phyloP scores from a whole-genome alignment of 2,888 invertebrate species.

The Polymixis lichenea region DNA sequence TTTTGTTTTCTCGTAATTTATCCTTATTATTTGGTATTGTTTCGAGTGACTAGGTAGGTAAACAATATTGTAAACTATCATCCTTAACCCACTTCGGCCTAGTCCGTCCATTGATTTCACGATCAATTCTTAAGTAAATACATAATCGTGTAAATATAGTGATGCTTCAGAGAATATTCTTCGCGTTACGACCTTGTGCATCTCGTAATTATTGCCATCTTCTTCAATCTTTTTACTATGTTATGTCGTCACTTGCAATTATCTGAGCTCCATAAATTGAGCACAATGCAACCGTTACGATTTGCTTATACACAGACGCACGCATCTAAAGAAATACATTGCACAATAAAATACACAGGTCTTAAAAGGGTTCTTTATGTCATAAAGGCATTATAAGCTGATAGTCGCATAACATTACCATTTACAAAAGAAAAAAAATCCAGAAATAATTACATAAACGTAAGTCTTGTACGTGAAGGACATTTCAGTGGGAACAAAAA shows the following conservation, averaged over 20 bases:
- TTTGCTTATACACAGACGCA: conserved; percentile 14
- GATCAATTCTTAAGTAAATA: conserved; percentile 39
- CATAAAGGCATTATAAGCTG: conserved; percentile 29
- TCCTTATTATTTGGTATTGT: conserved; percentile 63
- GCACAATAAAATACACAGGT: conserved; percentile 20
- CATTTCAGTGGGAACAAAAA: conserved; percentile 51
- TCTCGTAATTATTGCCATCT: conserved; percentile 47
- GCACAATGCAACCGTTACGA: conserved; percentile 36
- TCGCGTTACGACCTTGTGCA: conserved; percentile 49
- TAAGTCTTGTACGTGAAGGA: conserved; percentile 50
- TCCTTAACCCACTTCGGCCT: conserved; percentile 61
- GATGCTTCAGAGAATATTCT: conserved; percentile 50
- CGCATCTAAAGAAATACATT: not conserved
- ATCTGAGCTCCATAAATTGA: conserved; percentile 23
- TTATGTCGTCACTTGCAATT: conserved; percentile 34
- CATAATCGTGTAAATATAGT: conserved; percentile 44
- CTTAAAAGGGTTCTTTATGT: conserved; percentile 47
- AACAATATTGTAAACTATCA: conserved; percentile 42
- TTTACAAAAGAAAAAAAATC: conserved; percentile 33
- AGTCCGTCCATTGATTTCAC: conserved; percentile 43
- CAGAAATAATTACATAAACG: conserved; percentile 51
- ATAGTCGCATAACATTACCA: conserved; percentile 36
- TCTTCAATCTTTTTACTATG: conserved; percentile 44
- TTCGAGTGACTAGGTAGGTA: conserved; percentile 33
- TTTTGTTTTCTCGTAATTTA: conserved; percentile 40